phyloP scores from a whole-genome alignment of 2,797 vertebrate genomes.

The Nyctalus aviator region DNA sequence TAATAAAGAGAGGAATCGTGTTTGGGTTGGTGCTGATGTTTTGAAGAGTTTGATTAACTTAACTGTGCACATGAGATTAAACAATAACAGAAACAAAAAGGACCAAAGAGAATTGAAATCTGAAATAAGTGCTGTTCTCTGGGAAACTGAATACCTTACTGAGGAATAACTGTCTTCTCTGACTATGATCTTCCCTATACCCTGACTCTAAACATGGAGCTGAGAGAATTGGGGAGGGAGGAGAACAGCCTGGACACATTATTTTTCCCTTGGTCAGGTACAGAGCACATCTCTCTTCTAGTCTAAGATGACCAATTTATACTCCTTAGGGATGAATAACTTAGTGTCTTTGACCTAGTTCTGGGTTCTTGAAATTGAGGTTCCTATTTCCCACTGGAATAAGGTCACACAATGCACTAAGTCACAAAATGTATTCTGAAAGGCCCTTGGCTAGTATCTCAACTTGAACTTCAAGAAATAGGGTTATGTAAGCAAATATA shows the following conservation, averaged over 20 bases:
- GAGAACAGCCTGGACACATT: neutral
- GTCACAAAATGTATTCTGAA: neutral
- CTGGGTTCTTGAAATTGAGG: slow-evolving; percentile 18
- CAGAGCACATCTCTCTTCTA: neutral
- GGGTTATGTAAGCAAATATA: neutral
- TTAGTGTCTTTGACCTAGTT: neutral
- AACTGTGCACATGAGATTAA: slow-evolving; percentile 4
- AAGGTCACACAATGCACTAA: neutral
- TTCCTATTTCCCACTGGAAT: neutral
- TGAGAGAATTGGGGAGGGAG: neutral
- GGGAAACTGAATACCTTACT: neutral
- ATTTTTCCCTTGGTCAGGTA: neutral
- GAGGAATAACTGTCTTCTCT: slow-evolving; percentile 11
- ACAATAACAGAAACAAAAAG: neutral
- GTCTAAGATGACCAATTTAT: neutral
- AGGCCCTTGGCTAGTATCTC: neutral
- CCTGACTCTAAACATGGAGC: neutral
- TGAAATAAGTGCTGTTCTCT: neutral
- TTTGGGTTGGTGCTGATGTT: neutral
- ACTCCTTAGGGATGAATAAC: neutral
- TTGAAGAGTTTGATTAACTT: slow-evolving; percentile 10
- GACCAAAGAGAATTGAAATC: neutral
- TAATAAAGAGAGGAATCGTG: neutral
- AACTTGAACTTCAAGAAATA: slow-evolving; percentile 24
- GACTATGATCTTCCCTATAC: neutral